A percentile compares a stretch with the other conserved stretches of the same genome.
Evolutionary conservation across 2,888 invertebrate genomes (phyloP).

Genomic region (Polymixis lichenea): DNA sequence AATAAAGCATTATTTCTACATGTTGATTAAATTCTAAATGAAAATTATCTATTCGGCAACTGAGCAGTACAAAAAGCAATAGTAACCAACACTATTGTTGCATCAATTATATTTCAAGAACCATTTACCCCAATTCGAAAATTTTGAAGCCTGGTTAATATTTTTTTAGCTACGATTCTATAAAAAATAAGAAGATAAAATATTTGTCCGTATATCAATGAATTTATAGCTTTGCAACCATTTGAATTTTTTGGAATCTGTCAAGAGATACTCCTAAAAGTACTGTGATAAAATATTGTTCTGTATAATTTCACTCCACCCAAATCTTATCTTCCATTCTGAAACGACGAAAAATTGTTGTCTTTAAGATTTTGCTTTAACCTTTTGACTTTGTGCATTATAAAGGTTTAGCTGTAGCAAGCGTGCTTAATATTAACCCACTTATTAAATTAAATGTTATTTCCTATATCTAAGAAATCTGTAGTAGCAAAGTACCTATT

Average conservation of each 20-base stretch:
- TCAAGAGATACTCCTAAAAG: not conserved
- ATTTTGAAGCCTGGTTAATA: not conserved
- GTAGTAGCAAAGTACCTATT: conserved; percentile 1
- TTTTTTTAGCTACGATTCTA: not conserved
- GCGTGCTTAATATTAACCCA: not conserved
- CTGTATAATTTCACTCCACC: not conserved
- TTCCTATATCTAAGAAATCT: conserved; percentile 9
- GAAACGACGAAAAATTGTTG: not conserved
- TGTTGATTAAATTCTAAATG: not conserved
- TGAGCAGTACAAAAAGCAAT: conserved; percentile 16
- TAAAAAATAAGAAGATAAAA: not conserved
- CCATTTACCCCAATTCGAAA: conserved; percentile 1
- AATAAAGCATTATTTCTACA: not conserved
- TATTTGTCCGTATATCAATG: conserved; percentile 6
- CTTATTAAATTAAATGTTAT: not conserved
- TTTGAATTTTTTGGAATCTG: not conserved
- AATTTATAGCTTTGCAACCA: not conserved
- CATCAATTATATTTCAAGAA: conserved; percentile 5
- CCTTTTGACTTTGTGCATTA: conserved; percentile 9
- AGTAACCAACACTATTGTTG: not conserved
- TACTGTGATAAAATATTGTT: not conserved
- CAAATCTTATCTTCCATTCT: conserved; percentile 7
- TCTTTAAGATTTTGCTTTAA: not conserved
- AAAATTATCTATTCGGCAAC: not conserved
- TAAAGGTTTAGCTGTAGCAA: not conserved